Percentiles rank a stretch among this genome's conserved stretches.
phyloP scores from a whole-genome alignment of 2,113 vertebrate species.

The Gadus chalcogrammus region DNA sequence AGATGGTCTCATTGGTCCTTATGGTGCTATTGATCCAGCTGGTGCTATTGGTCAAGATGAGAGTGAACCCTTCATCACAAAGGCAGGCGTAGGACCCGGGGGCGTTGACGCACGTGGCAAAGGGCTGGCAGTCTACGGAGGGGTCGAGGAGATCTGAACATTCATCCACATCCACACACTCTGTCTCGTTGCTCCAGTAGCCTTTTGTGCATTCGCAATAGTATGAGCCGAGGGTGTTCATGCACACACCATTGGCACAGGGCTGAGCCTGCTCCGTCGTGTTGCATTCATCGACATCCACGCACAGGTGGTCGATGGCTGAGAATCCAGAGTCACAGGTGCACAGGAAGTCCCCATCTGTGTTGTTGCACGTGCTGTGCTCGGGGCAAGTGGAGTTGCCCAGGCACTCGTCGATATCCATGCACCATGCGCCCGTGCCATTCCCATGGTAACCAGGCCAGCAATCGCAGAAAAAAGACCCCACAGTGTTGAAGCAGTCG shows the following conservation, averaged over 20 bases:
- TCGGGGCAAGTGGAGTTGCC: conserved; percentile 61
- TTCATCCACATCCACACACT: conserved; percentile 75
- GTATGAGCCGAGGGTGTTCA: conserved; percentile 73
- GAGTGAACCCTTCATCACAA: conserved; percentile 67
- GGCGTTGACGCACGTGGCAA: conserved; percentile 68
- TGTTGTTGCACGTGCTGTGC: conserved; percentile 71
- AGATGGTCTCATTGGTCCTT: too few species aligned
- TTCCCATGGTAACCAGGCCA: conserved; percentile 67
- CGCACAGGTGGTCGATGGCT: conserved; percentile 47
- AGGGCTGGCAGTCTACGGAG: conserved; percentile 52
- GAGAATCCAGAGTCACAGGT: conserved; percentile 68
- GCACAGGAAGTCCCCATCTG: conserved; percentile 64
- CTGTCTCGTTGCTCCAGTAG: conserved; percentile 66
- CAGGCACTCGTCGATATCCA: conserved; percentile 73
- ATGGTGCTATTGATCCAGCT: too few species aligned
- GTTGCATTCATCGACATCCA: conserved; percentile 73
- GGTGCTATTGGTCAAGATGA: conserved; percentile 10
- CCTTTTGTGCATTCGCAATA: conserved; percentile 68
- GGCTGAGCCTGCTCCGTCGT: conserved; percentile 17
- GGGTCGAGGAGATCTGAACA: conserved; percentile 54
- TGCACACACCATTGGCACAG: conserved; percentile 68
- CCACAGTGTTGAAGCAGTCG: conserved; percentile 68
- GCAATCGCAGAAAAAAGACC: conserved; percentile 70
- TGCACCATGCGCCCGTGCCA: conserved; percentile 49
- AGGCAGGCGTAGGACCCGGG: conserved; percentile 69